These are phyloP conservation scores for Ptychoptera albimana DNA, from an alignment of 2,888 invertebrate species.

Conservation along the genomic window DNA sequence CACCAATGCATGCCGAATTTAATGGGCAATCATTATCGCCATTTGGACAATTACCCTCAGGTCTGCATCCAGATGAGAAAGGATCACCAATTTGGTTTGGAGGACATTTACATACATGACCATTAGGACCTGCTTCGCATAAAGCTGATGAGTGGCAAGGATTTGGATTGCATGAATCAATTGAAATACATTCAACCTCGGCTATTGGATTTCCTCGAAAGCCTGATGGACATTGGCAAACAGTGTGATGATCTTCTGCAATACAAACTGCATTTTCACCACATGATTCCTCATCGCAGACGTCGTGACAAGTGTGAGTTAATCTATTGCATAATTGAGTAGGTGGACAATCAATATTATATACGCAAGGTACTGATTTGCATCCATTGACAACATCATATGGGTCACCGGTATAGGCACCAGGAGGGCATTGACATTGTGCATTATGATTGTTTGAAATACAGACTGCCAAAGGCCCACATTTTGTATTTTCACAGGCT, in stretches of 20 bases:
- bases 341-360: constrained; percentile 68
- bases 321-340: constrained; percentile 68
- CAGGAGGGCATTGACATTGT: constrained; percentile 79
- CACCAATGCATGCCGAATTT: constrained; percentile 53
- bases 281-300: constrained; percentile 67
- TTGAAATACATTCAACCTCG: constrained; percentile 61
- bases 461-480: constrained; percentile 78
- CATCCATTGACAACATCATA: constrained; percentile 60
- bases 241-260: constrained; percentile 64
- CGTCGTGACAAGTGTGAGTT: constrained; percentile 66
- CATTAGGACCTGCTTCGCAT: constrained; percentile 51
- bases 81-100: constrained; percentile 63
- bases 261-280: constrained; percentile 79
- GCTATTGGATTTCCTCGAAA: constrained; percentile 64
- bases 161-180: constrained; percentile 57
- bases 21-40: constrained; percentile 60
- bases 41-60: constrained; percentile 56
- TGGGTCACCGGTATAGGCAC: constrained; percentile 74
- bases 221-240: constrained; percentile 77
- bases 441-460: constrained; percentile 79
- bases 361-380: constrained; percentile 67
- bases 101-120: constrained; percentile 66
- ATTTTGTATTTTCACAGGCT: constrained; percentile 59
- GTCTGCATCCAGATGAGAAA: constrained; percentile 53
- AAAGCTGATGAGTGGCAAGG: constrained; percentile 69